Evolutionary conservation across 2,113 vertebrate genomes (phyloP), one percentile per base, ranked within the genome.

Genomic region (Ploceus nigricollis): DNA sequence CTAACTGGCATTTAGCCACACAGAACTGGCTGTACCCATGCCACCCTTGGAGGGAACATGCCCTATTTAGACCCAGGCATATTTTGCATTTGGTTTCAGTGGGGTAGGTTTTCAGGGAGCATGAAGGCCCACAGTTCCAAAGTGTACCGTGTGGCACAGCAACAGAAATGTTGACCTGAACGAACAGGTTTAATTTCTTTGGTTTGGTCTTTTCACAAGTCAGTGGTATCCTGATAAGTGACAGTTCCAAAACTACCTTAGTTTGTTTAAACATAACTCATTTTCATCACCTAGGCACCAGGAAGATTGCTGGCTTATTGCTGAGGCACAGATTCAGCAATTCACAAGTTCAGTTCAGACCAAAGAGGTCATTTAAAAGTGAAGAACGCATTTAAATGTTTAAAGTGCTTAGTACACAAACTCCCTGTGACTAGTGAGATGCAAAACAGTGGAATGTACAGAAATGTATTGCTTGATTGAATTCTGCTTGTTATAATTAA

Each of bases 281-380:
- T 91, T 89, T 96, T 56, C 75, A 60, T 58, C 70, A 87, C 35
- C 37, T 79, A 79, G 94, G 35, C 44, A 84, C 24, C 30, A 66
- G 60, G 37, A 66, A 87, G 31, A 58, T 78, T 86, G 22, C 58
- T 78, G n/a, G 19, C n/a, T 90, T 94, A 81, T 73, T 92, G n/a
- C 76, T 50, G 27, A 72, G 81, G 24, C 51, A 56, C 1, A 1
- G 44, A 54, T n/a, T 53, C 56, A 81, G 21, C 47, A 76, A 22
- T 56, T 63, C 31, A 56, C 11, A 27, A 31, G 39, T 77, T 77
- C 45, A 35, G 8, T 65, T 83, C 33, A 71, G 42, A 45, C 19
- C 16, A 24, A 42, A 78, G 71, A 89, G 56, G 35, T 89, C 54
- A 63, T 66, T 93, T 81, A 19, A 84, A 94, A 89, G 56, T 68